These are phyloP conservation scores for Sebastes itinus DNA, from an alignment of 2,797 vertebrate species.

Conservation along the genomic window DNA sequence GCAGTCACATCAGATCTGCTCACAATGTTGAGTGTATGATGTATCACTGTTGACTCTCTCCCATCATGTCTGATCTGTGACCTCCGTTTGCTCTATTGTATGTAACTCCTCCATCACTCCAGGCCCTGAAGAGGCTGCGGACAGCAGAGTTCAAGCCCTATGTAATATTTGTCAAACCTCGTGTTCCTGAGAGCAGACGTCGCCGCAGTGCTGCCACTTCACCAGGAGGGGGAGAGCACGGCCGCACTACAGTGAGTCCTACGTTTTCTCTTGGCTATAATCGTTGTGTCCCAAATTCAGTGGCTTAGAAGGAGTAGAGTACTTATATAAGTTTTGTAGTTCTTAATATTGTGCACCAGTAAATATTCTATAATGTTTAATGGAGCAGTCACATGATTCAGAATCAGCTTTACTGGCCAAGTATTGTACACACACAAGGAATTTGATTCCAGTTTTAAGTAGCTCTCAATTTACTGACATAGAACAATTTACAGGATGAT, in stretches of 20 bases:
- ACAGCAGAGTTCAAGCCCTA: slow-evolving; percentile 96
- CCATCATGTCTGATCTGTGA: not conserved
- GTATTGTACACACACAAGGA: not conserved
- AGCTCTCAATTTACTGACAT: not conserved
- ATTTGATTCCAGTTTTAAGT: not conserved
- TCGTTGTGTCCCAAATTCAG: not conserved
- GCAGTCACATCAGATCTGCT: not conserved
- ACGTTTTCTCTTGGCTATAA: not conserved
- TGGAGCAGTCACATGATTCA: not conserved
- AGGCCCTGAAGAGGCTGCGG: slow-evolving; percentile 92
- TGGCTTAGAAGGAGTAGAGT: not conserved
- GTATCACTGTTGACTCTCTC: not conserved
- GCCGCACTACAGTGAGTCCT: slow-evolving; percentile 77
- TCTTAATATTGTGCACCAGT: not conserved
- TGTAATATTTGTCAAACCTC: slow-evolving; percentile 93
- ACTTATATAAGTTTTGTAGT: not conserved
- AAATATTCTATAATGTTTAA: not conserved
- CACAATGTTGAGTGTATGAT: not conserved
- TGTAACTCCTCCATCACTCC: slow-evolving; percentile 17
- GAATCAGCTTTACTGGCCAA: not conserved
- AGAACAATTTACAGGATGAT: not conserved
- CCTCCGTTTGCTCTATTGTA: not conserved
- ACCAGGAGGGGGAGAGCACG: slow-evolving; percentile 85
- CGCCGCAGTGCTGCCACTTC: slow-evolving; percentile 83
- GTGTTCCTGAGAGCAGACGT: slow-evolving; percentile 85